Evolutionary conservation across 2,888 invertebrate genomes (phyloP), one percentile per base, ranked within the genome.

Genomic region (Ellobium chinense): DNA sequence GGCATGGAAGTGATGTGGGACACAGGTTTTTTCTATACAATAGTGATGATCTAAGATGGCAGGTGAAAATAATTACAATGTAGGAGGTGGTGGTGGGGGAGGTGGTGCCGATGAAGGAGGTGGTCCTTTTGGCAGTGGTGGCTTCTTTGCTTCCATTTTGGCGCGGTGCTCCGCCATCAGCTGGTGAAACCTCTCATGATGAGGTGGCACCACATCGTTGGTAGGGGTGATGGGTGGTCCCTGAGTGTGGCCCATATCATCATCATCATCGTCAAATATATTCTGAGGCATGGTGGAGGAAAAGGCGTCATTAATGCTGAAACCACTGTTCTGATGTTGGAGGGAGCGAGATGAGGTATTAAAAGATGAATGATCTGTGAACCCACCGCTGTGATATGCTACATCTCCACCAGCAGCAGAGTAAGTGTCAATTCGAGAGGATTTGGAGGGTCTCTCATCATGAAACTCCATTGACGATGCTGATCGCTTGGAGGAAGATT

Each of bases 271-370:
- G 29, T 78, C 63, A 60, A 80, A 80, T 36, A 80, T 80, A 46
- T 80, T 74, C 34, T 68, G 73, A 37, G 80, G 80, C 74, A 80
- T 56, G 66, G 74, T 68, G 29, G 80, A 74, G 37, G 80, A 74
- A 24, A 80, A 80, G 37, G 80, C 80, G 18, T 80, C 80, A 7
- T 56, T 74, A 24, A 80, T 80, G 74, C 80, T 80, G 68, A 80
- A 80, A 12, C 80, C 80, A 34, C 74, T 74, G 60, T 74, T 62
- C 63, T 80, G 80, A 18, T 63, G 72, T 21, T 77, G 77, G 46
- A 69, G 62, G 1, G 21, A 18, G 2, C 56, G 60, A 21, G 77
- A 39, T 21, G 77, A 66, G 7, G 34, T 58, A 24, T 77, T 66
- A 62, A 29, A 54, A 7, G 76, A 56, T 3, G 58, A 18, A 29